Conservation (phyloP, 2,797 vertebrate genomes). For the Chlorospingus flavigularis region DNA sequence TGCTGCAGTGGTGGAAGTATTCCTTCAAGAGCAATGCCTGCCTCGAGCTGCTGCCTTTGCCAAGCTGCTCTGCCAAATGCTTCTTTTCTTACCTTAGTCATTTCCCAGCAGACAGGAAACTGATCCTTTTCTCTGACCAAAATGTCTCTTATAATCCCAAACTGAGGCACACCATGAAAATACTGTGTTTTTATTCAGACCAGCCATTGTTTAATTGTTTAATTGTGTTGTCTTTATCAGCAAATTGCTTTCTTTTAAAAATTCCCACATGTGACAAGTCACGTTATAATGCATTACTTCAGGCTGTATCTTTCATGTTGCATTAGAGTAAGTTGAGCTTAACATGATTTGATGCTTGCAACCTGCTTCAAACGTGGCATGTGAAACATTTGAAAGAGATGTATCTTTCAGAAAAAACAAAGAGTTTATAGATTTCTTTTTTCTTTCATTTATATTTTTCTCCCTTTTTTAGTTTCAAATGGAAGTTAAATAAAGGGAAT, state of each 20-base stretch:
- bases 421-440: not conserved
- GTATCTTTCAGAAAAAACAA: not conserved
- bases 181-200: slow-evolving; percentile 11
- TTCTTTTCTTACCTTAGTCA: not conserved
- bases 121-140: slow-evolving; percentile 1
- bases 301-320: slow-evolving; percentile 46
- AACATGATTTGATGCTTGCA: slow-evolving; percentile 40
- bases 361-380: slow-evolving; percentile 23
- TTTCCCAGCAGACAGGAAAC: not conserved
- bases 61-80: not conserved
- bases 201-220: slow-evolving; percentile 22
- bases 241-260: slow-evolving; percentile 31
- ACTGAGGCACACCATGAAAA: not conserved
- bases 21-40: not conserved
- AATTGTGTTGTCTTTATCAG: slow-evolving; percentile 19
- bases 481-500: not conserved
- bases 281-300: slow-evolving; percentile 11
- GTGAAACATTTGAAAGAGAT: not conserved
- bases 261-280: slow-evolving; percentile 3
- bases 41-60: not conserved
- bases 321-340: not conserved
- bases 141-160: not conserved
- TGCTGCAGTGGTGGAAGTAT: not conserved
- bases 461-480: not conserved
- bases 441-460: not conserved